Percentiles rank a stretch among this genome's conserved stretches.
phyloP scores from a whole-genome alignment of 2,113 vertebrate species.

The Siniperca knerii region DNA sequence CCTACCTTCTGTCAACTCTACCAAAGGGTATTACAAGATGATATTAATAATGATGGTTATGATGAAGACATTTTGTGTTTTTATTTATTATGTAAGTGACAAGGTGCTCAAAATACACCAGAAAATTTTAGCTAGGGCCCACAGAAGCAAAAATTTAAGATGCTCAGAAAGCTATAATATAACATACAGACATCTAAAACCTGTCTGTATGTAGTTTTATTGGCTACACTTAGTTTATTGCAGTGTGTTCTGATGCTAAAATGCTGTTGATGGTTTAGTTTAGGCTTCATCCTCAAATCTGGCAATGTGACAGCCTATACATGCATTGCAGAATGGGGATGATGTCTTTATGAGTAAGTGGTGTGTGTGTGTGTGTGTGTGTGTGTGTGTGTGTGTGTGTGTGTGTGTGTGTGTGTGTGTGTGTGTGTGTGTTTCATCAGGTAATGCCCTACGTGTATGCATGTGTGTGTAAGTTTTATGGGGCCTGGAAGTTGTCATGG shows the following conservation, averaged over 20 bases:
- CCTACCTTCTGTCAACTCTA: conserved; percentile 46
- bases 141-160: neutral
- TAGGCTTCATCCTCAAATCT: neutral
- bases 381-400: neutral
- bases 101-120: neutral
- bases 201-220: neutral
- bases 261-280: neutral
- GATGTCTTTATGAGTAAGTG: neutral
- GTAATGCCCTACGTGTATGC: neutral
- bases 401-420: neutral
- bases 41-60: neutral
- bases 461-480: neutral
- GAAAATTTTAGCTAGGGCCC: neutral
- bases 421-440: neutral
- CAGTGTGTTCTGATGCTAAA: neutral
- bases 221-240: neutral
- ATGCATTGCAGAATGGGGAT: neutral
- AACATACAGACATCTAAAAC: neutral
- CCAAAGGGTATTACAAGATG: neutral
- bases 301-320: conserved; percentile 7
- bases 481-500: conserved; percentile 21
- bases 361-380: neutral
- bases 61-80: neutral
- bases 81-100: neutral
- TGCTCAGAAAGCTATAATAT: neutral